These are phyloP conservation scores for Seira musarum DNA, from an alignment of 2,888 invertebrate genomes.

Conservation along the genomic window DNA sequence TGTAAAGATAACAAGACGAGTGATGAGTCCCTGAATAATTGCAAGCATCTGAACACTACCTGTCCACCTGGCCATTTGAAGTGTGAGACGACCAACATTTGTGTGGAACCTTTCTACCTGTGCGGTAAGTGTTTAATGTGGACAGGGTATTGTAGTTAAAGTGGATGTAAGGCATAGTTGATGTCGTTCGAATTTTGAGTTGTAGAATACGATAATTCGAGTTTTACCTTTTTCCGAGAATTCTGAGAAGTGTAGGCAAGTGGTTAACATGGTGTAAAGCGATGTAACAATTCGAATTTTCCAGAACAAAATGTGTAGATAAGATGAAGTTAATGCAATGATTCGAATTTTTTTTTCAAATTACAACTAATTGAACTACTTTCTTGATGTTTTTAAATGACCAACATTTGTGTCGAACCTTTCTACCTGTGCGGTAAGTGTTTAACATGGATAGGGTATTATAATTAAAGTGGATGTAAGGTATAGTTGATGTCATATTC, in stretches of 20 bases:
- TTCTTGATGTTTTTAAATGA: too few species aligned
- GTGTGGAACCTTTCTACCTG: conserved; percentile 97
- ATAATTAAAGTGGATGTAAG: conserved; percentile 17
- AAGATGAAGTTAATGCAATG: too few species aligned
- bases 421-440: conserved; percentile 99
- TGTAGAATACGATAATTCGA: conserved; percentile 56
- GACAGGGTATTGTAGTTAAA: conserved; percentile 76
- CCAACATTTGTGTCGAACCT: conserved; percentile 97
- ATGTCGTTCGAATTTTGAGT: background rate
- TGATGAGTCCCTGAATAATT: conserved; percentile 91
- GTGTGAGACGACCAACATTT: conserved; percentile 95
- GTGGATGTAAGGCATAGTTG: conserved; percentile 24
- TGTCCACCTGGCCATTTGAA: conserved; percentile 92
- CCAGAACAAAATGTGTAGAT: too few species aligned
- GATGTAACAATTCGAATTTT: too few species aligned
- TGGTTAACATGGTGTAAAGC: too few species aligned
- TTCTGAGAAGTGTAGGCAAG: too few species aligned
- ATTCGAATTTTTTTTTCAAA: too few species aligned
- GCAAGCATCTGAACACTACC: conserved; percentile 84
- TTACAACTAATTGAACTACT: too few species aligned
- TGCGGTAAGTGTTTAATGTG: too few species aligned
- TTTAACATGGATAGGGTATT: too few species aligned
- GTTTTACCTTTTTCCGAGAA: too few species aligned
- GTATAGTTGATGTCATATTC: conserved; percentile 1
- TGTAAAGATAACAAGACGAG: conserved; percentile 94